Conservation (phyloP, 2,113 vertebrate genomes). For the Forbesichthys papilliferus region DNA sequence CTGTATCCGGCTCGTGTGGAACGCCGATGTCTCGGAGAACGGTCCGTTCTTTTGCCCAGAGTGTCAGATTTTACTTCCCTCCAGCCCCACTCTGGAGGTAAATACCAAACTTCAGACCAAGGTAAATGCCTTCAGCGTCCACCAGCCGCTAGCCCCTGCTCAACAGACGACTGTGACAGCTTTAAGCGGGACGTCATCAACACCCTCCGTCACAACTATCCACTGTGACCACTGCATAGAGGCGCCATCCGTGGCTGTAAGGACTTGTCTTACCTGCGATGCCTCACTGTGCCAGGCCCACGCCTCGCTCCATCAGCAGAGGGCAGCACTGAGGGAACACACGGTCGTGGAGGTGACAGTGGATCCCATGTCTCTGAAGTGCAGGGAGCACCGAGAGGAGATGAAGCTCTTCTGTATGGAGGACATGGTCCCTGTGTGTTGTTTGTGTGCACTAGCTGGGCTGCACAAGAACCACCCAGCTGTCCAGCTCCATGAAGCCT, state of each 20-base stretch:
- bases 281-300: slow-evolving; percentile 73
- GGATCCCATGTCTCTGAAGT: slow-evolving; percentile 72
- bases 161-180: not conserved
- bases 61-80: slow-evolving; percentile 72
- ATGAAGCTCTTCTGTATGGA: slow-evolving; percentile 75
- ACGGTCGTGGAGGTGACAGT: slow-evolving; percentile 69
- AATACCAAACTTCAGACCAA: slow-evolving; percentile 61
- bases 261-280: slow-evolving; percentile 75
- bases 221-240: slow-evolving; percentile 77
- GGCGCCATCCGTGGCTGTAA: slow-evolving; percentile 61
- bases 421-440: slow-evolving; percentile 68
- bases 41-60: slow-evolving; percentile 75
- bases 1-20: slow-evolving; percentile 75
- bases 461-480: slow-evolving; percentile 69
- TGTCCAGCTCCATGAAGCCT: slow-evolving; percentile 65
- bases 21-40: slow-evolving; percentile 47
- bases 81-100: slow-evolving; percentile 59
- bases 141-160: slow-evolving; percentile 1
- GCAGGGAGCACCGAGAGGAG: slow-evolving; percentile 72
- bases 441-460: slow-evolving; percentile 71
- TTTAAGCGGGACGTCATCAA: not conserved
- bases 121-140: slow-evolving; percentile 45
- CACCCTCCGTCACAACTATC: slow-evolving; percentile 29
- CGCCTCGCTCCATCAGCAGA: slow-evolving; percentile 67
- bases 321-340: slow-evolving; percentile 66